Evolutionary conservation across 2,113 vertebrate species (phyloP).

Genomic region (Anoura caudifer): DNA sequence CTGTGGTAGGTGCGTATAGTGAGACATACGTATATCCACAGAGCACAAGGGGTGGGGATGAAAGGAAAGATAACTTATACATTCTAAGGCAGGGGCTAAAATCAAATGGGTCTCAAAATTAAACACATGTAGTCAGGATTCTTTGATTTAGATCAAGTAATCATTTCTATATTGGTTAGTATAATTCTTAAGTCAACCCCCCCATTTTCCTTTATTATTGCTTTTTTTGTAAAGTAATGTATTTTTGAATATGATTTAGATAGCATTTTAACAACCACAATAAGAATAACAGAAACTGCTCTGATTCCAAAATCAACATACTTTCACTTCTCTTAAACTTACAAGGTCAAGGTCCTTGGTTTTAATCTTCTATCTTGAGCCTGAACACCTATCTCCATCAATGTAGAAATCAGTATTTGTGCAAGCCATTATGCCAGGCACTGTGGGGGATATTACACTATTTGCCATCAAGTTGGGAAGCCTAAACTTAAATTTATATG

Average conservation of each 20-base stretch:
- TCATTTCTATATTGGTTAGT: not conserved
- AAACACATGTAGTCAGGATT: not conserved
- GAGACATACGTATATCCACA: not conserved
- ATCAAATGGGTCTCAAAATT: not conserved
- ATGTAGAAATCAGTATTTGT: not conserved
- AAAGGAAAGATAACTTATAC: not conserved
- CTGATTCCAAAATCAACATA: not conserved
- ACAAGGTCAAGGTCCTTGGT: not conserved
- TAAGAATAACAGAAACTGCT: not conserved
- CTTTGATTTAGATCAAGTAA: not conserved
- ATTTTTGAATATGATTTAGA: not conserved
- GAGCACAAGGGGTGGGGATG: not conserved
- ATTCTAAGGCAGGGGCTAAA: not conserved
- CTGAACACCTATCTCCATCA: not conserved
- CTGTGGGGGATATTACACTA: fast-evolving
- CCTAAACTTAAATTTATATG: not conserved
- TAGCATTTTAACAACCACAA: not conserved
- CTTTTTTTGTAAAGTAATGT: not conserved
- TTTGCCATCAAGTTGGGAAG: not conserved
- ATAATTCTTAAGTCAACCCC: not conserved
- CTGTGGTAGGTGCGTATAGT: not conserved
- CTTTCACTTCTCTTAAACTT: not conserved
- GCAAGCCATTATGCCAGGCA: not conserved
- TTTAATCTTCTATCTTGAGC: not conserved
- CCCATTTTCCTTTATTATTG: not conserved